Evolutionary conservation across 53 echinoderm and acorn worm genomes (phyloP).

Genomic region (Echinometra lucunter): DNA sequence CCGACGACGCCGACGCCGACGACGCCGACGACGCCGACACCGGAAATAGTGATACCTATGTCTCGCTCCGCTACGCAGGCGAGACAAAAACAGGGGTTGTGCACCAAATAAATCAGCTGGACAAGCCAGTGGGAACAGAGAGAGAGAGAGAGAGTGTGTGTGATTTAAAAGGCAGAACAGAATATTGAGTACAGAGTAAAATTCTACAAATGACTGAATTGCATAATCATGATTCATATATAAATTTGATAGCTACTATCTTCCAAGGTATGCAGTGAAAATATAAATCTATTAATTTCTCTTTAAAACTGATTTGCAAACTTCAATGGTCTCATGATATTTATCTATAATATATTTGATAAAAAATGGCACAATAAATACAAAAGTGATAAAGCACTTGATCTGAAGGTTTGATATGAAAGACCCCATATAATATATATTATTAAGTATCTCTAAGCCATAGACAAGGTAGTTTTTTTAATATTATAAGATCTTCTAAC

Average conservation of each 20-base stretch:
- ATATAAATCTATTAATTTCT: slow-evolving; percentile 25
- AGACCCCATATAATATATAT: slow-evolving; percentile 32
- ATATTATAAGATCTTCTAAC: too few relatives aligned
- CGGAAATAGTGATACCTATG: too few relatives aligned
- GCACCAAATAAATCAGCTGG: not conserved
- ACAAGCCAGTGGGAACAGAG: slow-evolving; percentile 2
- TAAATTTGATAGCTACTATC: slow-evolving; percentile 45
- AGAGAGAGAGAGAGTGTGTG: too few relatives aligned
- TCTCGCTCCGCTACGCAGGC: too few relatives aligned
- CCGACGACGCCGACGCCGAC: too few relatives aligned
- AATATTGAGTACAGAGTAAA: not conserved
- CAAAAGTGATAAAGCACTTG: slow-evolving; percentile 39
- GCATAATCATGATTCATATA: slow-evolving; percentile 26
- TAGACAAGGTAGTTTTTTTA: not conserved
- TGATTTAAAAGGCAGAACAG: not conserved
- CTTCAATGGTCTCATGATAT: not conserved
- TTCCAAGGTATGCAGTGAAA: slow-evolving; percentile 52
- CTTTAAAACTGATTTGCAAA: slow-evolving; percentile 38
- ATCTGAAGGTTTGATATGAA: not conserved
- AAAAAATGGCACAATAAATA: slow-evolving; percentile 33
- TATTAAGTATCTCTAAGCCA: not conserved
- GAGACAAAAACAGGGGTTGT: not conserved
- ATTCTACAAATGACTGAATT: slow-evolving; percentile 11
- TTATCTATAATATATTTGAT: slow-evolving; percentile 13
- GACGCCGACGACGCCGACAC: too few relatives aligned